Conservation (phyloP, 2,888 invertebrate species). For the Cantharis rustica region DNA sequence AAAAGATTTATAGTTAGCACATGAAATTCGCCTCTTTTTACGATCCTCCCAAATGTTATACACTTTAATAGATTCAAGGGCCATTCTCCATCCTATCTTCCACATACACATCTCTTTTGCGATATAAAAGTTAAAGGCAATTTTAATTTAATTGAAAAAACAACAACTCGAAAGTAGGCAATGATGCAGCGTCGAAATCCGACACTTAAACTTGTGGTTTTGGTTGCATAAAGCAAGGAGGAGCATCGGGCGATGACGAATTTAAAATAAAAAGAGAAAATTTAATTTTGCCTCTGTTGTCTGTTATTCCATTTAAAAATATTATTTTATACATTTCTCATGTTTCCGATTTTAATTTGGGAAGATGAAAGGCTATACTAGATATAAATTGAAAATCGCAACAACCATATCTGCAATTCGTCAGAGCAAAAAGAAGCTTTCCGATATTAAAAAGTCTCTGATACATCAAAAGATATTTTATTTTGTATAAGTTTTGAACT, state of each 20-base stretch:
- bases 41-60: constrained; percentile 29
- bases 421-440: constrained; percentile 18
- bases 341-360: constrained; percentile 17
- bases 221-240: not conserved
- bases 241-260: not conserved
- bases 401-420: constrained; percentile 2
- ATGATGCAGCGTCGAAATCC: not conserved
- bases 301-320: not conserved
- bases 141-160: constrained; percentile 28
- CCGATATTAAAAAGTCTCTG: constrained; percentile 20
- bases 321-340: not conserved
- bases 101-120: constrained; percentile 26
- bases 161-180: not conserved
- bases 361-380: constrained; percentile 24
- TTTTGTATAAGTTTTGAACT: constrained; percentile 7
- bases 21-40: constrained; percentile 28
- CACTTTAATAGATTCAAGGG: constrained; percentile 27
- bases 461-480: constrained; percentile 19
- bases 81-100: constrained; percentile 26
- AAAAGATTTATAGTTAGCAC: constrained; percentile 30
- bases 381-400: constrained; percentile 23
- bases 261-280: not conserved
- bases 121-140: constrained; percentile 24
- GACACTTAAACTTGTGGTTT: not conserved
- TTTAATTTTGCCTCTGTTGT: not conserved